Evolutionary conservation across 2,113 vertebrate species (phyloP).

Genomic region (Psilopogon haemacephalus): DNA sequence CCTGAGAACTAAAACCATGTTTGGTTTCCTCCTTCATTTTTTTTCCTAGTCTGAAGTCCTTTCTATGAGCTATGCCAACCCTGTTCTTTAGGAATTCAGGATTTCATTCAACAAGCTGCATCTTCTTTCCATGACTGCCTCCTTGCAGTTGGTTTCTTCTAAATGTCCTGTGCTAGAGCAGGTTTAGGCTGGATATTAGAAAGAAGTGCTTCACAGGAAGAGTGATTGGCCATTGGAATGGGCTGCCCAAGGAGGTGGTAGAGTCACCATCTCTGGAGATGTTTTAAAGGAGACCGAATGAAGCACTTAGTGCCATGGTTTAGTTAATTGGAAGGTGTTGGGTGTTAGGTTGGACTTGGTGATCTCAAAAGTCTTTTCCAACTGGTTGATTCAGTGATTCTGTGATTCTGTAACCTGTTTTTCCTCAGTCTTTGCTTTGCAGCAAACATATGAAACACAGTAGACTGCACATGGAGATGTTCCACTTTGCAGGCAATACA

Average conservation of each 20-base stretch:
- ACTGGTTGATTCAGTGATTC: no score
- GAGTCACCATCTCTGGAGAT: no score
- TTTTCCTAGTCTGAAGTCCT: neutral
- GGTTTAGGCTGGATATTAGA: no score
- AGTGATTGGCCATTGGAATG: no score
- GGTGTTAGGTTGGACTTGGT: no score
- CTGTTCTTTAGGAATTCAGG: neutral
- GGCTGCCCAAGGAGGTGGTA: no score
- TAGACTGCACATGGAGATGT: neutral
- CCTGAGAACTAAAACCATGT: neutral
- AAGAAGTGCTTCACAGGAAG: no score
- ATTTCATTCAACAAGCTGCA: neutral
- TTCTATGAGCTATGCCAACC: neutral
- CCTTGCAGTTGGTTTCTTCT: neutral
- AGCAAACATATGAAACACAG: neutral
- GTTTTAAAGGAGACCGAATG: no score
- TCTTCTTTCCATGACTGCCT: neutral
- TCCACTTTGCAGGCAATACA: neutral
- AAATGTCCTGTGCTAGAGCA: neutral
- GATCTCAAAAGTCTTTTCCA: no score
- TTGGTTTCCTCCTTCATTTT: neutral
- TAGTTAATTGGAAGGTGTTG: no score
- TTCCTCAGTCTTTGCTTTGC: neutral
- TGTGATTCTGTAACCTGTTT: neutral
- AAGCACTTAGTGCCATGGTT: no score